A percentile compares a stretch with the other conserved stretches of the same genome.
Conservation (phyloP, 2,113 vertebrate genomes). For the Nothocercus julius region DNA sequence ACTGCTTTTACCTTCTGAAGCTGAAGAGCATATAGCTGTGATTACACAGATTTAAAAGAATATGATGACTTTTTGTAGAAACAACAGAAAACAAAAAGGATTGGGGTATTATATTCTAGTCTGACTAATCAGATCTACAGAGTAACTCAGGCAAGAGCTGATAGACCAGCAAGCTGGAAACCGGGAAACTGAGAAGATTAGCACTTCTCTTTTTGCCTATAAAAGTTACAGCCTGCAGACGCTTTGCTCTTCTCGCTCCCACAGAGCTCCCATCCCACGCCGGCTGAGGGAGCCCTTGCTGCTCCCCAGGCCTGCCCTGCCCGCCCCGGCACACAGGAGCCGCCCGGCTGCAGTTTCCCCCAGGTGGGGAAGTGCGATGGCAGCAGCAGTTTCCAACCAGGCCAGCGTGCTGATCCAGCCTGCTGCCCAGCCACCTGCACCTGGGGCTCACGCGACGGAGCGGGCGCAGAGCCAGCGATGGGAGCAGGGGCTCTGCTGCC, state of each 20-base stretch:
- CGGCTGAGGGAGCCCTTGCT: background rate
- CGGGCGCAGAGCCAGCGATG: background rate
- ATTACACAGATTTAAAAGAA: background rate
- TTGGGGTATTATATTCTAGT: rapidly evolving
- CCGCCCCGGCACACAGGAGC: background rate
- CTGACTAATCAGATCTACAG: background rate
- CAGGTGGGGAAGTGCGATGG: rapidly evolving
- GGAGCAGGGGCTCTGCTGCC: background rate
- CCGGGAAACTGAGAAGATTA: rapidly evolving
- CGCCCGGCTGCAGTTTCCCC: background rate
- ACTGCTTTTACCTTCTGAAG: background rate
- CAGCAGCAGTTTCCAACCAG: background rate
- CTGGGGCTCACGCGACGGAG: rapidly evolving
- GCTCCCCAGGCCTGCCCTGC: background rate
- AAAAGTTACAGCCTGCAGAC: background rate
- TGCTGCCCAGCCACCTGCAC: background rate
- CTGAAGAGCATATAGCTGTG: background rate
- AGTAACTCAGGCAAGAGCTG: too few species aligned
- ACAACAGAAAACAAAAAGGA: rapidly evolving
- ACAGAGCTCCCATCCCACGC: background rate
- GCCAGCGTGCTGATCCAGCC: background rate
- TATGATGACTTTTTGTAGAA: background rate
- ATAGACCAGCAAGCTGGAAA: background rate
- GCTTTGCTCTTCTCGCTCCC: background rate
- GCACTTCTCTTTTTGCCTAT: background rate